phyloP scores from a whole-genome alignment of 2,797 vertebrate genomes.

The Chrysocyon brachyurus region DNA sequence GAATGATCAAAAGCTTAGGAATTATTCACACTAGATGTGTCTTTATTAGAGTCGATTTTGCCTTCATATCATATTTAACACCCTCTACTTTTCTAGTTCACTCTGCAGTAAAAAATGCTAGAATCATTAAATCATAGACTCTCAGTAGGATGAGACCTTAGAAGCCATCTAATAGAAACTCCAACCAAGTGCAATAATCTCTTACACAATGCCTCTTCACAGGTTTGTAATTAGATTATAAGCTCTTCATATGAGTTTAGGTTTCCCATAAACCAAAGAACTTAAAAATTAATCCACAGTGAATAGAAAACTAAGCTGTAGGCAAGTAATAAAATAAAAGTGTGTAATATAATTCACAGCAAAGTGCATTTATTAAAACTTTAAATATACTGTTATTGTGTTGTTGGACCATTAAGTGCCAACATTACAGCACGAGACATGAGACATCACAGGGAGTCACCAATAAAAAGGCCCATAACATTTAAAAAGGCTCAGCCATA shows the following conservation, averaged over 20 bases:
- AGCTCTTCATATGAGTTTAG: slow-evolving; percentile 17
- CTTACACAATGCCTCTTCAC: slow-evolving; percentile 12
- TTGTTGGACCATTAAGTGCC: neutral
- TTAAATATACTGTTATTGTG: slow-evolving; percentile 22
- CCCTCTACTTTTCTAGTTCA: slow-evolving; percentile 42
- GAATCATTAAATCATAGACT: slow-evolving; percentile 60
- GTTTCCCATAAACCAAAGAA: slow-evolving; percentile 43
- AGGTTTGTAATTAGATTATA: slow-evolving; percentile 66
- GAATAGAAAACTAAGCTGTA: slow-evolving; percentile 56
- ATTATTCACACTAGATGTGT: neutral
- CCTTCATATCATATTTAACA: slow-evolving; percentile 53
- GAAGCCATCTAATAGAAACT: slow-evolving; percentile 55
- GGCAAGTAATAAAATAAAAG: slow-evolving; percentile 64
- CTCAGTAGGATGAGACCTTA: neutral
- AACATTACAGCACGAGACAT: neutral
- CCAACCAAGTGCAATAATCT: slow-evolving; percentile 60
- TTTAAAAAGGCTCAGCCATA: neutral
- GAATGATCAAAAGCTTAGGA: slow-evolving; percentile 51
- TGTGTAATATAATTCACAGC: neutral
- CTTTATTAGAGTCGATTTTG: slow-evolving; percentile 64
- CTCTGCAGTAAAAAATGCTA: slow-evolving; percentile 20
- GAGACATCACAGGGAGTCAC: neutral
- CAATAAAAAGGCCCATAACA: neutral
- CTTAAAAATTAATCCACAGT: slow-evolving; percentile 45
- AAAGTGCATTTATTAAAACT: slow-evolving; percentile 60